Base-by-base conservation (phyloP, 2,888 invertebrate species). In the Phyllotreta striolata region DNA sequence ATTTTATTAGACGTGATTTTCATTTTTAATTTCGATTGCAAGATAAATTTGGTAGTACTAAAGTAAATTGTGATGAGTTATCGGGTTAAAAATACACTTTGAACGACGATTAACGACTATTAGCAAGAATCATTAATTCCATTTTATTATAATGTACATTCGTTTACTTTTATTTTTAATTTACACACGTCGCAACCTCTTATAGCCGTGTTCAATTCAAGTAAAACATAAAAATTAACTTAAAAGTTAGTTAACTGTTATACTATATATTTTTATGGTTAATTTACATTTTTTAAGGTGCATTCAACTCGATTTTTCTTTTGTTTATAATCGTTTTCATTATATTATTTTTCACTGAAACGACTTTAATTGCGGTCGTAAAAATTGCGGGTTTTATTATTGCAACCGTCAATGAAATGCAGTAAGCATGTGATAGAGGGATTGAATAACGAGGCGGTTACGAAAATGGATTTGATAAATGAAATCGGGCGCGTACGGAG, bases 221-320 rank as follows among this genome's bases (percentile, higher is more conserved):
- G 49, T 49, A 49, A 49, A 49, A 49, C 49, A 49, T 49, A 49
- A 49, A 49, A 49, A 49, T n/a, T 49, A 49, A 49, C 34, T 49
- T 49, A 35, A 49, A 49, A 49, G 49, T 49, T 49, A 12, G 49
- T 49, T 35, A 49, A 49, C 35, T 49, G 12, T 49, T 49, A 35
- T 37, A 9, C 37, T 49, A 35, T 49, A 24, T 49, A 24, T 47
- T 49, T 49, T 49, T 49, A 49, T 35, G 49, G 12, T 37, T 35
- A 35, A 49, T 49, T 49, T 49, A 49, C 49, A 35, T 49, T 49
- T 49, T 47, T 10, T 9, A 37, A 49, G 49, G 49, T 10, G 35
- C 49, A 37, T 49, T 49, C 49, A 49, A 49, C 49, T 49, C 10
- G 49, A 49, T 35, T 35, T 49, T 12, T 49, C 49, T 49, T 24